Conservation (phyloP, 2,797 vertebrate species). For the Dendrocincla fuliginosa region DNA sequence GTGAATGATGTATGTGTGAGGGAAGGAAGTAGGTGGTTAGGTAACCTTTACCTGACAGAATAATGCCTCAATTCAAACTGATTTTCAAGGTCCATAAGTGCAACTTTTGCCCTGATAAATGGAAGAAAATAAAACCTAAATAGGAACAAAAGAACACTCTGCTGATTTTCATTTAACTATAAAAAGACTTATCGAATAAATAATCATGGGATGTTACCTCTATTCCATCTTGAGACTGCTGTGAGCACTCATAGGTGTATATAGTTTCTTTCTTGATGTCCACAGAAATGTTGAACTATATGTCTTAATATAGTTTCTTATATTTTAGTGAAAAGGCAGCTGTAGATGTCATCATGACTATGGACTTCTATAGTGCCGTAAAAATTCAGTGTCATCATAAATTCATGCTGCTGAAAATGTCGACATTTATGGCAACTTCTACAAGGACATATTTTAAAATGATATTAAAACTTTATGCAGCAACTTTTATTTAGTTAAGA, state of each 20-base stretch:
- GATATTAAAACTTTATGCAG: constrained; percentile 72
- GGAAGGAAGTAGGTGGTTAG: neutral
- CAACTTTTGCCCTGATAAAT: neutral
- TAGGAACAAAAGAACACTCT: neutral
- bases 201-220: neutral
- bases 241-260: neutral
- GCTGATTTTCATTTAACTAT: neutral
- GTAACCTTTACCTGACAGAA: neutral
- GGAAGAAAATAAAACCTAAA: neutral
- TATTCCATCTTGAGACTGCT: neutral
- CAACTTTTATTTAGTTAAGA: constrained; percentile 78
- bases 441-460: constrained; percentile 79
- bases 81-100: neutral
- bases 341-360: constrained; percentile 73
- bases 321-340: constrained; percentile 74
- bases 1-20: fast-evolving
- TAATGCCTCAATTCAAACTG: neutral
- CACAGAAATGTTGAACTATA: constrained; percentile 32
- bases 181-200: constrained; percentile 6
- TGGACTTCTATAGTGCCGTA: constrained; percentile 77
- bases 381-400: constrained; percentile 81
- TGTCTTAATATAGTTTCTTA: constrained; percentile 69
- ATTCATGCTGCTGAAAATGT: constrained; percentile 77
- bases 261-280: constrained; percentile 24
- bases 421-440: constrained; percentile 76